A percentile compares a stretch with the other conserved stretches of the same genome.
Evolutionary conservation across 92 coral and sea anemone species (phyloP).

Genomic region (Palythoa heliodiscus): DNA sequence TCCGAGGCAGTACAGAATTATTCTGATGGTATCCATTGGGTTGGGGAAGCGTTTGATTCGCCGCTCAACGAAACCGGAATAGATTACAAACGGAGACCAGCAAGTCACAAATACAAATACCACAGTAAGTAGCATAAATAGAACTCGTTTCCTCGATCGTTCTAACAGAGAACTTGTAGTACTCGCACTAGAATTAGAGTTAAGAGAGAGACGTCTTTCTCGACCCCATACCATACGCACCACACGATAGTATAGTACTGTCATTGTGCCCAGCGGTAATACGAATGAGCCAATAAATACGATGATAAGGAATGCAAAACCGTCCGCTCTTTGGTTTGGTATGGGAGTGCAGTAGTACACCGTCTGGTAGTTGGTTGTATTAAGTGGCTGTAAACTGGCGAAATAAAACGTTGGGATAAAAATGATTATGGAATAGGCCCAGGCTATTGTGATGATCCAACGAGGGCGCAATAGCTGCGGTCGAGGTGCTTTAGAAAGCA

Average conservation of each 20-base stretch:
- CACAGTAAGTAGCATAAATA: slow-evolving; percentile 55
- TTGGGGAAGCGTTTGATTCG: slow-evolving; percentile 60
- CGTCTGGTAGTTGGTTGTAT: slow-evolving; percentile 31
- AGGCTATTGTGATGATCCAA: slow-evolving; percentile 60
- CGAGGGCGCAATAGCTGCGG: slow-evolving; percentile 39
- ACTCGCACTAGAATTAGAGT: slow-evolving; percentile 20
- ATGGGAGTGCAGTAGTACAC: slow-evolving; percentile 33
- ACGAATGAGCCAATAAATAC: slow-evolving; percentile 59
- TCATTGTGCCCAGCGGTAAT: slow-evolving; percentile 59
- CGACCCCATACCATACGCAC: slow-evolving; percentile 64
- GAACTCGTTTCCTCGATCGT: slow-evolving; percentile 56
- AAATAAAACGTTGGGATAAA: slow-evolving; percentile 67
- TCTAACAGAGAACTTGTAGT: slow-evolving; percentile 27
- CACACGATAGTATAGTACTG: slow-evolving; percentile 53
- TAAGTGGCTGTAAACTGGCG: slow-evolving; percentile 56
- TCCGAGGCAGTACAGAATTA: slow-evolving; percentile 59
- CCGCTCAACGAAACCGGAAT: slow-evolving; percentile 61
- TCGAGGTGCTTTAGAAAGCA: slow-evolving; percentile 32
- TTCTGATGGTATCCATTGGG: slow-evolving; percentile 58
- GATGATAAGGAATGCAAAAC: slow-evolving; percentile 38
- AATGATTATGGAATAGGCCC: slow-evolving; percentile 53
- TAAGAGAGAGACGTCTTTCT: slow-evolving; percentile 35
- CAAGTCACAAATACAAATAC: slow-evolving; percentile 58
- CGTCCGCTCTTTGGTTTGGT: slow-evolving; percentile 32
- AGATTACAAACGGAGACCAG: slow-evolving; percentile 73